Percentiles rank a stretch among this genome's conserved stretches.
phyloP scores from a whole-genome alignment of 2,888 invertebrate genomes.

The Eupelmus urozonus region DNA sequence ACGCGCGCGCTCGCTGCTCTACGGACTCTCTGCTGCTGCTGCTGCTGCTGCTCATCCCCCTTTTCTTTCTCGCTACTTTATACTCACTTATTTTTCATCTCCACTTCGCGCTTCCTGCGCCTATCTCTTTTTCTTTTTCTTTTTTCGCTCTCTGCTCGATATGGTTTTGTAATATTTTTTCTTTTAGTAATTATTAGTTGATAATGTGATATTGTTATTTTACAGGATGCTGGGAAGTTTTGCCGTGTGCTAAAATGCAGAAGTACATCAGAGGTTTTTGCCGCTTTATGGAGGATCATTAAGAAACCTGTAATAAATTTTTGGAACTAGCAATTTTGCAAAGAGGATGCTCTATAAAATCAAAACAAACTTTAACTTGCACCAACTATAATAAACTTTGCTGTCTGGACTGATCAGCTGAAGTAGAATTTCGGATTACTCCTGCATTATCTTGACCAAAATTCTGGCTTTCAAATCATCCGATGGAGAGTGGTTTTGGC shows the following conservation, averaged over 20 bases:
- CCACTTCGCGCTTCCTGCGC: conserved; percentile 1
- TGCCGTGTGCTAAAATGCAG: too few species aligned
- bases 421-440: too few species aligned
- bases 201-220: background rate
- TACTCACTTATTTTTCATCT: conserved; percentile 44
- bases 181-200: background rate
- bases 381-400: too few species aligned
- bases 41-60: background rate
- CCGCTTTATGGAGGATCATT: too few species aligned
- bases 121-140: background rate
- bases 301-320: too few species aligned
- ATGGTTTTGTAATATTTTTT: background rate
- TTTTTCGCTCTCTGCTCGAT: too few species aligned
- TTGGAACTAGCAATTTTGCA: too few species aligned
- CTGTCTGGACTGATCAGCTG: background rate
- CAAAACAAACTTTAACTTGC: too few species aligned
- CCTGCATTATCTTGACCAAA: too few species aligned
- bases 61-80: conserved; percentile 25
- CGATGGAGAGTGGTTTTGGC: background rate
- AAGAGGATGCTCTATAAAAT: too few species aligned
- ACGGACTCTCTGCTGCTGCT: background rate
- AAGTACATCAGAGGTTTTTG: too few species aligned
- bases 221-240: too few species aligned
- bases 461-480: background rate
- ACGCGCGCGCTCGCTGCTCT: background rate